Evolutionary conservation across 2,888 invertebrate species (phyloP).

Genomic region (Petrolisthes cinctipes): DNA sequence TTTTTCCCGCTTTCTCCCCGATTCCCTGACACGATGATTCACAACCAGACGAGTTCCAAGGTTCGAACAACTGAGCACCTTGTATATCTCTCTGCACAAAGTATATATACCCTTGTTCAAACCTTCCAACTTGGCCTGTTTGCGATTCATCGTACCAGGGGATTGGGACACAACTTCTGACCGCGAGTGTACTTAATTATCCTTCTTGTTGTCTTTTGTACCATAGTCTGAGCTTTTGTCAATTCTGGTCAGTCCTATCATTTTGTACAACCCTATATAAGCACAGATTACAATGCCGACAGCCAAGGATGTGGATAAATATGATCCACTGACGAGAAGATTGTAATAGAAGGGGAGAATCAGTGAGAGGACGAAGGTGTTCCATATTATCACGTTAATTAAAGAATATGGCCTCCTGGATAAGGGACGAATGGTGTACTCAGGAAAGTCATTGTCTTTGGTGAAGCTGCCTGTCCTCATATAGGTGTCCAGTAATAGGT

Average conservation of each 20-base stretch:
- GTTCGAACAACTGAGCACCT: too few species aligned
- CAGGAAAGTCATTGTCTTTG: constrained; percentile 79
- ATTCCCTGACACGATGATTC: too few species aligned
- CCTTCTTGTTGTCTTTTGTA: constrained; percentile 46
- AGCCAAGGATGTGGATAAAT: constrained; percentile 79
- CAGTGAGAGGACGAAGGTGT: constrained; percentile 77
- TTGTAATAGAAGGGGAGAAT: too few species aligned
- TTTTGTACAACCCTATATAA: constrained; percentile 63
- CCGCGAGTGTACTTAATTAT: too few species aligned
- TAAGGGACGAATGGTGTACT: constrained; percentile 70
- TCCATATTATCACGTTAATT: constrained; percentile 81
- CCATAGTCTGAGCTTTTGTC: constrained; percentile 63
- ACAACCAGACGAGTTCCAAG: too few species aligned
- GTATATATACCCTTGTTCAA: too few species aligned
- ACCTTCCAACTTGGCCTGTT: too few species aligned
- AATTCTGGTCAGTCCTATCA: constrained; percentile 64
- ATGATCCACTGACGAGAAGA: constrained; percentile 78
- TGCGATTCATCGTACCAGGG: too few species aligned
- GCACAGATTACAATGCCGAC: constrained; percentile 76
- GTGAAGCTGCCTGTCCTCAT: constrained; percentile 84
- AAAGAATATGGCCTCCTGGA: constrained; percentile 78
- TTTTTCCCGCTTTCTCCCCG: too few species aligned
- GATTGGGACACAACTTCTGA: too few species aligned
- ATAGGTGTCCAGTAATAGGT: constrained; percentile 81
- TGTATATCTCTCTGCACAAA: too few species aligned